Percentiles rank a stretch among this genome's conserved stretches.
Evolutionary conservation across 2,888 invertebrate genomes (phyloP).

Genomic region (Watsonalla cultraria): DNA sequence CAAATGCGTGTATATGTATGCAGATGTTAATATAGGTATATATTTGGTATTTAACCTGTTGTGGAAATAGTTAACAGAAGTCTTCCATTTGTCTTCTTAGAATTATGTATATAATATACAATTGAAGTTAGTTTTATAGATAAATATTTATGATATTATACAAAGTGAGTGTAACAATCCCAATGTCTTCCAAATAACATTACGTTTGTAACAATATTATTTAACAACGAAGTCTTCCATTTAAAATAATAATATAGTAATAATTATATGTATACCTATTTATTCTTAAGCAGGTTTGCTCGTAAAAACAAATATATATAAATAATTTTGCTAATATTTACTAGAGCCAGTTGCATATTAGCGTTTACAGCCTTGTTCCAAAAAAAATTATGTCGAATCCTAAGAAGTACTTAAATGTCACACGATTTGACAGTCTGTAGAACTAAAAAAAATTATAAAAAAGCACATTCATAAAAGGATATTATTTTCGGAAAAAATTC

Average conservation of each 20-base stretch:
- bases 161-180: slow-evolving; percentile 25
- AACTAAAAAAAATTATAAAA: too few species aligned
- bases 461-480: too few species aligned
- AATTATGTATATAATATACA: neutral
- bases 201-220: slow-evolving; percentile 32
- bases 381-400: too few species aligned
- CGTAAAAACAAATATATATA: slow-evolving; percentile 15
- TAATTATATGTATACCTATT: slow-evolving; percentile 11
- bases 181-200: slow-evolving; percentile 55
- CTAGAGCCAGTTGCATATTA: neutral
- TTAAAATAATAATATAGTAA: slow-evolving; percentile 20
- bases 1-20: neutral
- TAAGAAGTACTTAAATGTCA: too few species aligned
- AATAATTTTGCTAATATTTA: slow-evolving; percentile 30
- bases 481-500: too few species aligned
- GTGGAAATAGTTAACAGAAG: slow-evolving; percentile 12
- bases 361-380: too few species aligned
- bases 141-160: slow-evolving; percentile 19
- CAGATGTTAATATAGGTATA: neutral
- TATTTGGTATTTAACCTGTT: slow-evolving; percentile 33
- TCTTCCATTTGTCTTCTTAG: neutral
- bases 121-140: slow-evolving; percentile 8
- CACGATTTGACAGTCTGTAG: too few species aligned
- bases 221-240: slow-evolving; percentile 75
- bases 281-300: slow-evolving; percentile 12